Base-by-base conservation (phyloP, 2,113 vertebrate species). In the Conger conger region DNA sequence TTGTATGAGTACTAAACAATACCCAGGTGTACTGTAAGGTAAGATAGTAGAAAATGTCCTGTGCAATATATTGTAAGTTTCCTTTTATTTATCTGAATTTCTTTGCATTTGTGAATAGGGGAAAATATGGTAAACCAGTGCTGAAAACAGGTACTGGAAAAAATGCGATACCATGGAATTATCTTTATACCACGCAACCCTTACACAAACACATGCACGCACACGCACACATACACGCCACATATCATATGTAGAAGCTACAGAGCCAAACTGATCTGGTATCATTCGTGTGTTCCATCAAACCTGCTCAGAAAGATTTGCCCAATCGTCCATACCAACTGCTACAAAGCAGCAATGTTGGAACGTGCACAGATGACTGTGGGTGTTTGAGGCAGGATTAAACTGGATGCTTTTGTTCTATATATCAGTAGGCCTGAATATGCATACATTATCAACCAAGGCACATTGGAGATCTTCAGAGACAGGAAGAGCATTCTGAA, bases 141-240 rank as follows among this genome's bases (percentile, higher is more conserved):
- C 11, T 50, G 45, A 13, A 50, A 50, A 50, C 11, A 15, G 45
- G 15, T 13, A 50, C 45, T 13, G 7, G 11, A 50, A 50, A 50
- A 50, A 50, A 50, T 13, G 1, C 9, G 15, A 11, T 50, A 50
- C 45, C 45, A 50, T 1, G 7, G 45, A 13, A 50, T 50, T 50
- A 7, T 9, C 45, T 8, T 8, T 45, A 27, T 6, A 81, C 20
- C 27, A 8, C 45, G 27, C 83, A 57, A 78, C 79, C 40, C 50
- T 77, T 80, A 81, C 16, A 68, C 30, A 81, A 2, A 76, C 36
- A 45, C 84, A 68, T 18, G 50, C n/a, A 73, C 38, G 81, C 60
- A 85, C 54, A 80, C 84, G 42, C 45, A 80, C 23, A 63, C 35
- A 82, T 36, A 81, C 35, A 35, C 36, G 16, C 33, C 9, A 79